These are phyloP conservation scores for Pseudochirops cupreus DNA, from an alignment of 2,797 vertebrate genomes.

Conservation along the genomic window DNA sequence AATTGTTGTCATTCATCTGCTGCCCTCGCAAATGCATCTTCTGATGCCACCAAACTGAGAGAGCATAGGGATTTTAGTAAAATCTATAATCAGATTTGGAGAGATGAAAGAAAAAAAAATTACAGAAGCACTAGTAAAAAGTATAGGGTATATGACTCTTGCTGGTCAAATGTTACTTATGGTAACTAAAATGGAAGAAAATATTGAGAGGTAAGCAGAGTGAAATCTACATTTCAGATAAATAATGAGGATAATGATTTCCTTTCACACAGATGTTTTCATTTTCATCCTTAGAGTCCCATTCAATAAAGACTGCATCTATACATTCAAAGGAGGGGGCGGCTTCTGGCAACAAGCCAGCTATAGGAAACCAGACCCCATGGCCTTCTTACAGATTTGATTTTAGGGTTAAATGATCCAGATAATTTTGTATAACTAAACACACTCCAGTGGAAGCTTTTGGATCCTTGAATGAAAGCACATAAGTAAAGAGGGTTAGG, in stretches of 20 bases:
- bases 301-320: not conserved
- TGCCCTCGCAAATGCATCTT: conserved; percentile 51
- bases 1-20: conserved; percentile 60
- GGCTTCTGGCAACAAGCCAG: not conserved
- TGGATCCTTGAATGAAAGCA: not conserved
- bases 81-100: conserved; percentile 21
- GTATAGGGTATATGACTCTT: conserved; percentile 57
- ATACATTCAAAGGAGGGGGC: conserved; percentile 8
- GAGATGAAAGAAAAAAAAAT: not conserved
- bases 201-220: not conserved
- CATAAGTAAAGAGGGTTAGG: not conserved
- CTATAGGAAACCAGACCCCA: conserved; percentile 1
- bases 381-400: not conserved
- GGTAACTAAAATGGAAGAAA: conserved; percentile 53
- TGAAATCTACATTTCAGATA: not conserved
- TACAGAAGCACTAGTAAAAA: conserved; percentile 54
- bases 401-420: conserved; percentile 12
- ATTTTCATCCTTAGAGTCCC: not conserved
- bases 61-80: conserved; percentile 39
- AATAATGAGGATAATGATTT: conserved; percentile 38
- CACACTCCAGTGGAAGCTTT: not conserved
- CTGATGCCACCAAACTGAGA: conserved; percentile 58
- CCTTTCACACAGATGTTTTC: not conserved
- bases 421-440: conserved; percentile 3
- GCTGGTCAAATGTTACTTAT: conserved; percentile 50